These are phyloP conservation scores for Idris sp. DNA, from an alignment of 1,140 invertebrate genomes.

Conservation along the genomic window DNA sequence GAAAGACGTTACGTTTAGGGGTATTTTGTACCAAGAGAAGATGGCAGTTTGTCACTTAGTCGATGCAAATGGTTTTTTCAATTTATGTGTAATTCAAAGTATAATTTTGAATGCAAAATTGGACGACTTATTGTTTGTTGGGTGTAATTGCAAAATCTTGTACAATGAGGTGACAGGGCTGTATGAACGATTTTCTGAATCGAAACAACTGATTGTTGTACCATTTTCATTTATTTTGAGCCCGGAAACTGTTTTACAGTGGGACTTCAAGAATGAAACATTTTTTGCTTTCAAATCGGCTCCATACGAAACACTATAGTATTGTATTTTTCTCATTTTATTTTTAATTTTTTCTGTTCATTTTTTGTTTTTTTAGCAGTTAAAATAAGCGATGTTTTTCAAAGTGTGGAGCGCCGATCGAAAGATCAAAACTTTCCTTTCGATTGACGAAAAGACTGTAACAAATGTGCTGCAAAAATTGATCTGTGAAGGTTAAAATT, in stretches of 20 bases:
- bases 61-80: slow-evolving; percentile 21
- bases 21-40: slow-evolving; percentile 2
- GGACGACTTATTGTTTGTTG: slow-evolving; percentile 24
- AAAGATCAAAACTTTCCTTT: slow-evolving; percentile 8
- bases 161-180: slow-evolving; percentile 32
- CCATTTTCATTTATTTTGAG: slow-evolving; percentile 24
- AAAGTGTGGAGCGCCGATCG: slow-evolving; percentile 17
- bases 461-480: slow-evolving; percentile 11
- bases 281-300: slow-evolving; percentile 28
- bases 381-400: slow-evolving; percentile 10
- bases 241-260: slow-evolving; percentile 30
- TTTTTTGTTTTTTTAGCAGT: slow-evolving; percentile 6
- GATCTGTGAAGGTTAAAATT: slow-evolving; percentile 9
- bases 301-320: slow-evolving; percentile 28
- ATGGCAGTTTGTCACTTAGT: slow-evolving; percentile 18
- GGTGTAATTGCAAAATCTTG: slow-evolving; percentile 22
- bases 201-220: slow-evolving; percentile 19
- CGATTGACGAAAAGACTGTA: slow-evolving; percentile 10
- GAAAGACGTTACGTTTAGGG: slow-evolving; percentile 5
- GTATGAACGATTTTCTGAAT: slow-evolving; percentile 19
- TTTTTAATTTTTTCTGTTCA: slow-evolving; percentile 2
- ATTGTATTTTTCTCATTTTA: slow-evolving; percentile 6
- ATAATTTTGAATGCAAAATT: slow-evolving; percentile 19
- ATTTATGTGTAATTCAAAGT: slow-evolving; percentile 17
- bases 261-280: slow-evolving; percentile 10